phyloP scores from a whole-genome alignment of 2,113 vertebrate species.

The Cyanocitta stelleri region DNA sequence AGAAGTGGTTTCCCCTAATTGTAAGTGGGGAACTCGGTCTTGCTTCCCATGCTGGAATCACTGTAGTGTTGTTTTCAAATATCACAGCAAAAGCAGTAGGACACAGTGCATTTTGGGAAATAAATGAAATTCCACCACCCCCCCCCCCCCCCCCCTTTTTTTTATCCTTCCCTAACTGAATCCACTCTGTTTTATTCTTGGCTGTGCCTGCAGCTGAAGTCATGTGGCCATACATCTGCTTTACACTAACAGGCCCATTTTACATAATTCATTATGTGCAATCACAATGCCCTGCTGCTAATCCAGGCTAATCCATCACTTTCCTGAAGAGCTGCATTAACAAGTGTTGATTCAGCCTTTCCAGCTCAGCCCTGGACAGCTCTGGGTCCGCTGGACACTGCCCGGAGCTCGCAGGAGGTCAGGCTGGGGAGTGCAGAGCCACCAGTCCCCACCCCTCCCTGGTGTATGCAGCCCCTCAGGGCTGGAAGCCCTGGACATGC shows the following conservation, averaged over 20 bases:
- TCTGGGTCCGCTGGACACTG: rapidly evolving
- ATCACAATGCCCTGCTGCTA: background rate
- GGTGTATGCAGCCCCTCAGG: background rate
- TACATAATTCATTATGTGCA: conserved; percentile 40
- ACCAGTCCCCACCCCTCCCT: background rate
- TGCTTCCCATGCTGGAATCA: background rate
- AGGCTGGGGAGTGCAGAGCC: background rate
- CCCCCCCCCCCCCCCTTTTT: no score
- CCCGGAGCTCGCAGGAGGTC: background rate
- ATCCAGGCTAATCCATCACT: conserved; percentile 26
- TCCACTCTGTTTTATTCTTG: background rate
- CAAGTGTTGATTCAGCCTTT: background rate
- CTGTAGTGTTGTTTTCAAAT: background rate
- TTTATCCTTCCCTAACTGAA: background rate
- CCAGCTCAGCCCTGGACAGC: background rate
- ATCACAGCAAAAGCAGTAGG: background rate
- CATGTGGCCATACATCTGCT: conserved; percentile 25
- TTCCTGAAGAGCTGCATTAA: background rate
- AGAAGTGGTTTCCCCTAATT: background rate
- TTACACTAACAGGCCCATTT: background rate
- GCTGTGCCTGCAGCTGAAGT: conserved; percentile 22
- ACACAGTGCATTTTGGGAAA: background rate
- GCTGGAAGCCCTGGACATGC: background rate
- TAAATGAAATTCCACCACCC: background rate
- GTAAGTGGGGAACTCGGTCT: background rate